Base-by-base conservation (phyloP, 2,888 invertebrate species). In the Rotaria macrura region DNA sequence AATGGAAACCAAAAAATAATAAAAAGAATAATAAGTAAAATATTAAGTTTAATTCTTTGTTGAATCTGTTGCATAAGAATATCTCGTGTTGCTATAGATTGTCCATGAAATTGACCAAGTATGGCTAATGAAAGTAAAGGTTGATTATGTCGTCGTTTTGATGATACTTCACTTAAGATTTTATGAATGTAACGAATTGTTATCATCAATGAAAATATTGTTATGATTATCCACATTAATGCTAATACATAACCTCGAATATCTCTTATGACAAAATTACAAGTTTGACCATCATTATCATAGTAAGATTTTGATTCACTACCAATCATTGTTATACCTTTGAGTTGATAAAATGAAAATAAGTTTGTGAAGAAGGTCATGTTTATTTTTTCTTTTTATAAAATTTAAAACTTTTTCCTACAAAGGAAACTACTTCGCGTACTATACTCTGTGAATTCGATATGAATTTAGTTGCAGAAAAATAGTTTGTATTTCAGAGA, bases 1-100 rank as follows among this genome's bases (percentile, higher is more conserved):
- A 79, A 79, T 79, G 74, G 74, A 79, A 79, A 79, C 74, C 74
- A 79, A 79, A 43, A 79, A 43, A 79, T 79, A 43, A 79, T 79
- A 43, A 79, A 79, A 25, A 79, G 25, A 25, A 43, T n/a, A 43
- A 79, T 79, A 25, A 79, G 23, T 40, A 79, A 43, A 25, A 43
- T 79, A 43, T 79, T 43, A 23, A 43, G 23, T 43, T 40, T 79
- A 43, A 79, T 40, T 43, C 74, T 40, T 43, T 25, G 25, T 79
- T 43, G 20, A 43, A 79, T 79, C 43, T 79, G 74, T 79, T 79
- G 74, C 38, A 79, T 40, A 79, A 79, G 40, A 43, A 79, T 43
- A 43, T 40, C 74, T 43, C 25, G 40, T 2, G 38, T 23, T 43
- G 74, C 74, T 25, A 79, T 79, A 25, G 23, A 7, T 43, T 43